A percentile compares a stretch with the other conserved stretches of the same genome.
Evolutionary conservation across 1,140 invertebrate genomes (phyloP).

Genomic region (Zaprionus vittiger): DNA sequence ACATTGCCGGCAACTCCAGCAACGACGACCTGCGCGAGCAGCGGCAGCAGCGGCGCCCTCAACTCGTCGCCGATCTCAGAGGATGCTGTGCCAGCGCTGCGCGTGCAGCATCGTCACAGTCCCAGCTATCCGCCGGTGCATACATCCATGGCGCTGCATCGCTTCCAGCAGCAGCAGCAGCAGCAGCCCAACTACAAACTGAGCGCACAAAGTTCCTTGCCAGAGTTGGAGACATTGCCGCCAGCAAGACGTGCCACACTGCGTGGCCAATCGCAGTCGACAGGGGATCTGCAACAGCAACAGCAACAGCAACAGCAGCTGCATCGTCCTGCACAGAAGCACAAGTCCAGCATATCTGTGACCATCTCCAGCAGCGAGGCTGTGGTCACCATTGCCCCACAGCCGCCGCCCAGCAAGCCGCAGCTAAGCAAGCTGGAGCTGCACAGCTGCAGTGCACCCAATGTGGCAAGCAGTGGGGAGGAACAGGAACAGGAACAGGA

Average conservation of each 20-base stretch:
- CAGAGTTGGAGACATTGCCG: conserved; percentile 42
- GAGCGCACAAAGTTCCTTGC: conserved; percentile 71
- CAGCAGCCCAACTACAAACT: conserved; percentile 46
- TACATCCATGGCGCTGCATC: conserved; percentile 60
- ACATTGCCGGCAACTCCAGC: conserved; percentile 29
- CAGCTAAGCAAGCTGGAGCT: conserved; percentile 57
- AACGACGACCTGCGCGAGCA: conserved; percentile 20
- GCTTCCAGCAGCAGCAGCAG: conserved; percentile 54
- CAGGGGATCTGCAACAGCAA: conserved; percentile 67
- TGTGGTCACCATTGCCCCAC: conserved; percentile 61
- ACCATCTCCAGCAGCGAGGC: conserved; percentile 73
- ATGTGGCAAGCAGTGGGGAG: conserved; percentile 45
- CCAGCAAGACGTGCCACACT: conserved; percentile 35
- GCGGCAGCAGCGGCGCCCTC: conserved; percentile 24
- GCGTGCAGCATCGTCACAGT: conserved; percentile 76
- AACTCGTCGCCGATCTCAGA: conserved; percentile 49
- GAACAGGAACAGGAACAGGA: not conserved
- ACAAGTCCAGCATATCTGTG: conserved; percentile 81
- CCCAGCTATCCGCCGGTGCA: conserved; percentile 81
- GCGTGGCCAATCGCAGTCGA: conserved; percentile 64
- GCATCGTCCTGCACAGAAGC: conserved; percentile 54
- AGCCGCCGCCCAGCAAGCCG: conserved; percentile 66
- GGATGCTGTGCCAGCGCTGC: conserved; percentile 50
- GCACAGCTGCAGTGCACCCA: conserved; percentile 67
- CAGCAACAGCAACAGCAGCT: conserved; percentile 51